Evolutionary conservation across 2,113 vertebrate species (phyloP).

Genomic region (Numenius arquata): DNA sequence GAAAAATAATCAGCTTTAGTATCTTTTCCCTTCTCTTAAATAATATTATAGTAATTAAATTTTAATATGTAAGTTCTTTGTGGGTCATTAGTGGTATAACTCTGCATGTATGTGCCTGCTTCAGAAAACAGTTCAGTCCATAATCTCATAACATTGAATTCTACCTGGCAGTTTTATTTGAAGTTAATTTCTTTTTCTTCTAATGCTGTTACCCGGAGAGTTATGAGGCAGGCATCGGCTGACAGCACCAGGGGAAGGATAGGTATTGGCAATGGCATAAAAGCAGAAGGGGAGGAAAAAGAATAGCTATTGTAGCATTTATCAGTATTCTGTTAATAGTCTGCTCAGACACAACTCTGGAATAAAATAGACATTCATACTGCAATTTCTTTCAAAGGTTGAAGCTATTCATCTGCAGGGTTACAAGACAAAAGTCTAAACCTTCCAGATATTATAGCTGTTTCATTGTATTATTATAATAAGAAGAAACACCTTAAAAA

Average conservation of each 20-base stretch:
- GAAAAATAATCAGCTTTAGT: neutral
- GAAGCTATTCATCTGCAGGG: slow-evolving; percentile 50
- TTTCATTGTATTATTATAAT: neutral
- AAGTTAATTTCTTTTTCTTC: slow-evolving; percentile 68
- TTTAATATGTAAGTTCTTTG: slow-evolving; percentile 17
- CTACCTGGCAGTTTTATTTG: slow-evolving; percentile 72
- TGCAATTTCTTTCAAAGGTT: slow-evolving; percentile 52
- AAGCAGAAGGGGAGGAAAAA: slow-evolving; percentile 50
- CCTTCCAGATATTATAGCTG: neutral
- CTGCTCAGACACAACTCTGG: slow-evolving; percentile 46
- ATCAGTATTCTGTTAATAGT: slow-evolving; percentile 64
- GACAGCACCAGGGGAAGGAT: slow-evolving; percentile 55
- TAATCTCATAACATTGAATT: slow-evolving; percentile 48
- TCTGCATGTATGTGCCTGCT: slow-evolving; percentile 14
- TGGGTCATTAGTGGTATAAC: neutral
- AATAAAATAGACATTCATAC: slow-evolving; percentile 57
- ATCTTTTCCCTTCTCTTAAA: neutral
- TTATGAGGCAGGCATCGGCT: slow-evolving; percentile 62
- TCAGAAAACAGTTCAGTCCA: neutral
- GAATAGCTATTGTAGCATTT: slow-evolving; percentile 56
- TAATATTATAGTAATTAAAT: slow-evolving; percentile 15
- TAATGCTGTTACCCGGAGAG: slow-evolving; percentile 60
- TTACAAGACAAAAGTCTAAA: slow-evolving; percentile 27
- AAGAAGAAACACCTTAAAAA: neutral
- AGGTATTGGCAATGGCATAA: slow-evolving; percentile 68